Percentiles rank a stretch among this genome's conserved stretches.
These are phyloP conservation scores for Motacilla tschutschensis DNA, from an alignment of 2,113 vertebrate species.

Conservation along the genomic window DNA sequence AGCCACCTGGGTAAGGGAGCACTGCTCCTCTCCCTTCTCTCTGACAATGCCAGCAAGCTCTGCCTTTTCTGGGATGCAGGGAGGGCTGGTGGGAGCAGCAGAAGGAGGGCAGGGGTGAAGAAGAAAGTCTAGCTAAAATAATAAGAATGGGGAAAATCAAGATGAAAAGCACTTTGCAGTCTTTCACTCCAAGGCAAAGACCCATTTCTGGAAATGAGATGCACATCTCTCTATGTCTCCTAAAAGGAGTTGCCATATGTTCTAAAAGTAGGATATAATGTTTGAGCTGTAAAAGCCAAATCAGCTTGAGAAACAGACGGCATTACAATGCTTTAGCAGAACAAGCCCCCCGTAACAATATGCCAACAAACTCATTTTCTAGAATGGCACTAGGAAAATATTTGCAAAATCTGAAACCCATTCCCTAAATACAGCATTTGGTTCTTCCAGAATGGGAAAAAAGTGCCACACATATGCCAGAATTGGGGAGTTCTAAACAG, in stretches of 20 bases:
- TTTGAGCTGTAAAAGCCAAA: slow-evolving; percentile 72
- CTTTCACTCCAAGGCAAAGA: slow-evolving; percentile 23
- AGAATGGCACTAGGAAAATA: slow-evolving; percentile 73
- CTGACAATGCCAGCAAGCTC: neutral
- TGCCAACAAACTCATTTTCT: slow-evolving; percentile 68
- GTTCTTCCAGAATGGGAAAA: slow-evolving; percentile 17
- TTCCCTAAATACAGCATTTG: slow-evolving; percentile 67
- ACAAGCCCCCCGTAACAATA: slow-evolving; percentile 65
- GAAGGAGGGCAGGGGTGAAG: neutral
- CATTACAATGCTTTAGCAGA: slow-evolving; percentile 67
- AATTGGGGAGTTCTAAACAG: neutral
- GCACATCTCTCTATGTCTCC: slow-evolving; percentile 13
- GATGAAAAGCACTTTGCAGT: neutral
- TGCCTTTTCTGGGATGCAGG: neutral
- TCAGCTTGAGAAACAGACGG: slow-evolving; percentile 75
- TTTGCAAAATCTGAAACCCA: slow-evolving; percentile 69
- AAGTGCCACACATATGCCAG: neutral
- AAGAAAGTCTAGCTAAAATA: neutral
- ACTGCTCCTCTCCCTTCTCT: neutral
- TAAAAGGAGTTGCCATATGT: slow-evolving; percentile 49
- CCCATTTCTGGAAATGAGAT: slow-evolving; percentile 39
- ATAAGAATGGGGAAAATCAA: neutral
- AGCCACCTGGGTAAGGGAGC: neutral
- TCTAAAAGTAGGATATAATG: slow-evolving; percentile 66
- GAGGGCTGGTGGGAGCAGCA: slow-evolving; percentile 15